These are phyloP conservation scores for Oophaga sylvatica DNA, from an alignment of 2,797 vertebrate species.

Conservation along the genomic window DNA sequence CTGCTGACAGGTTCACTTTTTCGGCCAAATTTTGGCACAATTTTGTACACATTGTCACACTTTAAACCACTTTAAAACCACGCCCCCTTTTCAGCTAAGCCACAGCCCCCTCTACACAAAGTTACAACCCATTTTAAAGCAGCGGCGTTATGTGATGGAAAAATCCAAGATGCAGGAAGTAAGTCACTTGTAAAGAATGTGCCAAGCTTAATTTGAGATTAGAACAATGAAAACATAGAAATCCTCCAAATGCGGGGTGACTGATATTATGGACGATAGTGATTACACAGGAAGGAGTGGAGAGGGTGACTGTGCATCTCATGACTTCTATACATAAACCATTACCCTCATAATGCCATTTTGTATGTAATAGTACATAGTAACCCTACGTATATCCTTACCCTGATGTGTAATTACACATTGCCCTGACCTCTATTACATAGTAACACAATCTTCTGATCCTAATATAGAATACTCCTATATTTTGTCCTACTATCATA, in stretches of 20 bases:
- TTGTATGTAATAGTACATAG: no score
- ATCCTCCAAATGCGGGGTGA: background rate
- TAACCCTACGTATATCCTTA: no score
- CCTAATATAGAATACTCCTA: no score
- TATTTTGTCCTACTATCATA: no score
- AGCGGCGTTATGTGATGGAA: background rate
- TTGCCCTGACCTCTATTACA: no score
- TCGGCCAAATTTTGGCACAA: no score
- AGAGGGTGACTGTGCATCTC: background rate
- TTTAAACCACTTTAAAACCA: no score
- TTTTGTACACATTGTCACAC: no score
- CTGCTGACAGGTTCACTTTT: no score
- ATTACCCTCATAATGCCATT: no score
- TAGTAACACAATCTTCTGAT: background rate
- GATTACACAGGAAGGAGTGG: background rate
- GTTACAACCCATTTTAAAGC: background rate
- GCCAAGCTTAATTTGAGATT: background rate
- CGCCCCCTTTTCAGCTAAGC: no score
- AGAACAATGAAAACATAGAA: background rate
- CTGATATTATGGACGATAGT: background rate
- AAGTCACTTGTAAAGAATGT: background rate
- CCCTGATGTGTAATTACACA: background rate
- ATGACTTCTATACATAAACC: background rate
- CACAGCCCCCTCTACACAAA: no score
- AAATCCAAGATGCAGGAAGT: background rate